Evolutionary conservation across 2,888 invertebrate species (phyloP), one percentile per base, ranked within the genome.

Genomic region (Eumacrocentrus americanus): DNA sequence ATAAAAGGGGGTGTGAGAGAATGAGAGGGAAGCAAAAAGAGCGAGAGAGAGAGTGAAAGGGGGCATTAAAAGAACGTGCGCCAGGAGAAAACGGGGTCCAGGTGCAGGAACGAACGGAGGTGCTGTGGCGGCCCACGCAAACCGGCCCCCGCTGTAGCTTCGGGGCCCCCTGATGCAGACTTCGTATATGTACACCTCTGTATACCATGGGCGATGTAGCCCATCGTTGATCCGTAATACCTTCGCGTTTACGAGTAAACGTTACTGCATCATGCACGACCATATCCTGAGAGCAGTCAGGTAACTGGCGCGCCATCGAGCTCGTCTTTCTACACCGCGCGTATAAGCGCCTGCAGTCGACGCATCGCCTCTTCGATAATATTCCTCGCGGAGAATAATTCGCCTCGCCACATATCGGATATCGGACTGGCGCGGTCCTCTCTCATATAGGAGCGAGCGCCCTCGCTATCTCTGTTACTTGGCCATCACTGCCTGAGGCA

Each of bases 301-400:
- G 54, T 54, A 44, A 54, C 54, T 44, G 44, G 48, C 46, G 51
- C 60, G 35, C 25, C 64, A 61, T 29, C 56, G 37, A 50, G 25
- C 34, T 54, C 60, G 65, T 67, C 64, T 64, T 62, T 64, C 65
- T 23, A 63, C 61, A n/a, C 60, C 59, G 59, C 53, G 63, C 62
- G 58, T 55, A 64, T 63, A 69, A 70, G 62, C 66, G 70, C 63
- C 69, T 65, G 63, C 65, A 67, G 68, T n/a, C n/a, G n/a, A 72
- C 68, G 71, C 74, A 72, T 72, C 73, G 69, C n/a, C n/a, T 62
- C 69, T 72, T 74, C 74, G 74, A 75, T 74, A 75, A 68, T 74
- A 74, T 74, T 72, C 73, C 70, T 69, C 67, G 57, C 60, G 47
- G 69, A 69, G 68, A 60, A 75, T 75, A 75, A 75, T 73, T 71